Conservation (phyloP, 1,140 invertebrate species). For the Drosophila pseudoananassae region DNA sequence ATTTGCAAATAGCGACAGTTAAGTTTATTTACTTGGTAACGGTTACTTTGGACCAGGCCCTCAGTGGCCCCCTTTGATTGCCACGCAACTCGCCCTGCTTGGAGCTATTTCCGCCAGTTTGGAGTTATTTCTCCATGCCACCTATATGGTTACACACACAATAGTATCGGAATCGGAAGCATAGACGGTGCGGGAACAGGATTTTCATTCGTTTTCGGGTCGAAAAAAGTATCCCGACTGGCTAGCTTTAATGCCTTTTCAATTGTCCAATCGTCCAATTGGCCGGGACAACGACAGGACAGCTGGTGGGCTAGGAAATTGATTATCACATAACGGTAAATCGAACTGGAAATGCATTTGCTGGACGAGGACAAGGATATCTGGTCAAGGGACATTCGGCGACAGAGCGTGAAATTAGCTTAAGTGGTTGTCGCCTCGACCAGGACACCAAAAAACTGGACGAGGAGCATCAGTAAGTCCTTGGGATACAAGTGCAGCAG, state of each 20-base stretch:
- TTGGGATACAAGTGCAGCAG: constrained; percentile 41
- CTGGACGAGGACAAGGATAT: not conserved
- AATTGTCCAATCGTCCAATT: constrained; percentile 57
- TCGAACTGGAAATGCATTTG: not conserved
- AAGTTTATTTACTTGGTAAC: constrained; percentile 81
- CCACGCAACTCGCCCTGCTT: constrained; percentile 62
- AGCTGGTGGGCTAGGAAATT: constrained; percentile 27
- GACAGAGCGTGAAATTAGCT: constrained; percentile 77
- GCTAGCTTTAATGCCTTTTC: constrained; percentile 49
- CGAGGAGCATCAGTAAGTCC: constrained; percentile 13
- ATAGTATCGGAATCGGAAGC: constrained; percentile 48
- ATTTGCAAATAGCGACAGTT: constrained; percentile 72
- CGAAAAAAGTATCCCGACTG: too few relatives aligned
- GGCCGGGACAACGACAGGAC: constrained; percentile 64
- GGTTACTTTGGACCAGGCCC: constrained; percentile 43
- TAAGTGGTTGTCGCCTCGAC: constrained; percentile 61
- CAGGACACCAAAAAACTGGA: constrained; percentile 4
- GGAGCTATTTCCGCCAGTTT: constrained; percentile 39
- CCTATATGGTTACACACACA: constrained; percentile 26
- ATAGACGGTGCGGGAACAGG: constrained; percentile 1
- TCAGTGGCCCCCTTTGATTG: constrained; percentile 39
- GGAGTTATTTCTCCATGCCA: constrained; percentile 27
- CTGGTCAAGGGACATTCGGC: constrained; percentile 12
- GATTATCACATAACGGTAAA: constrained; percentile 29
- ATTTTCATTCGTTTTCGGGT: too few relatives aligned